Conservation (phyloP, 2,888 invertebrate genomes). For the Cheilosia vulpina region DNA sequence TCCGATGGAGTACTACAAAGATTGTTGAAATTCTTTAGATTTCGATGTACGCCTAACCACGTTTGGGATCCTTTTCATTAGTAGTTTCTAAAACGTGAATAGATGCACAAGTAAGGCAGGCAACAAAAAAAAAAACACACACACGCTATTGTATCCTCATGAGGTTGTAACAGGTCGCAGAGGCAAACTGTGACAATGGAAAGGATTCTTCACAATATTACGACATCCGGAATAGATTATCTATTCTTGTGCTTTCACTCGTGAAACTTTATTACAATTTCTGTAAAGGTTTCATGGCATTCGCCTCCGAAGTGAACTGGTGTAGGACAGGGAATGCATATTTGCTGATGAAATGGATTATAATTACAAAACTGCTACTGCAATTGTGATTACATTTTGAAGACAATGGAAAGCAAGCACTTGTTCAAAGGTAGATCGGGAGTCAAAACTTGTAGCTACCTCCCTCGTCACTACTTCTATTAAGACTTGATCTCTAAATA, state of each 20-base stretch:
- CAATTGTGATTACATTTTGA: too few species aligned
- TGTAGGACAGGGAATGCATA: neutral
- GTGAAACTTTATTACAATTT: conserved; percentile 58
- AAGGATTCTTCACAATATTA: conserved; percentile 25
- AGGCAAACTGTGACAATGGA: conserved; percentile 41
- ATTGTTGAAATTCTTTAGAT: conserved; percentile 64
- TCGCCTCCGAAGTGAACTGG: neutral
- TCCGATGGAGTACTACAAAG: conserved; percentile 36
- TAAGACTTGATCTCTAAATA: too few species aligned
- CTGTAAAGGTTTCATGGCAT: neutral
- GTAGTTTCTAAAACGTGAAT: conserved; percentile 9
- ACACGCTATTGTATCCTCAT: neutral
- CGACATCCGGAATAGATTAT: conserved; percentile 70
- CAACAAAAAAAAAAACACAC: conserved; percentile 1
- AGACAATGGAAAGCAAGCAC: too few species aligned
- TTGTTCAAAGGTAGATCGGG: too few species aligned
- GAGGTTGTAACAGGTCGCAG: conserved; percentile 57
- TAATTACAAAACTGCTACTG: too few species aligned
- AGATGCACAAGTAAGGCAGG: conserved; percentile 13
- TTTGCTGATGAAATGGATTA: too few species aligned
- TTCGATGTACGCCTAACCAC: conserved; percentile 31
- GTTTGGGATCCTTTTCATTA: conserved; percentile 24
- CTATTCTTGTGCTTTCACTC: conserved; percentile 48
- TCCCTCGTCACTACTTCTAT: too few species aligned
- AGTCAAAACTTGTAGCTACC: too few species aligned